Conservation (phyloP, 2,888 invertebrate genomes). For the Thalpophila matura region DNA sequence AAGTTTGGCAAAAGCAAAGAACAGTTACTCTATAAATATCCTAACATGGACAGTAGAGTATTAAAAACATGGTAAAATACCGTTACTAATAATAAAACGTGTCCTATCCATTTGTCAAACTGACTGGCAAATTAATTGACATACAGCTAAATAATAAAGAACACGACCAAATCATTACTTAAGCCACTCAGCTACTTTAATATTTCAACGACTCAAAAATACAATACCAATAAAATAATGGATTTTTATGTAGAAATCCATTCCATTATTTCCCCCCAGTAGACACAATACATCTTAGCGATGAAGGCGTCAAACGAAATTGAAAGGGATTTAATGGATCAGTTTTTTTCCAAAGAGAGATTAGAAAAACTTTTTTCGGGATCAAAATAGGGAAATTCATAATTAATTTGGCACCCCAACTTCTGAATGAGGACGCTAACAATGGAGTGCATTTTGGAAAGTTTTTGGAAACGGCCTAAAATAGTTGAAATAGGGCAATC, state of each 20-base stretch:
- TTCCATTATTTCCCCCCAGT: constrained; percentile 62
- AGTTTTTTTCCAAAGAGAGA: constrained; percentile 67
- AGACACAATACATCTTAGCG: constrained; percentile 63
- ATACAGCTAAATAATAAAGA: not conserved
- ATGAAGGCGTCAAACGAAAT: constrained; percentile 68
- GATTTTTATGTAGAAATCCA: constrained; percentile 53
- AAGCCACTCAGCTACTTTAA: constrained; percentile 18
- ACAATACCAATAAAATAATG: constrained; percentile 63
- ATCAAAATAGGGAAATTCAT: constrained; percentile 69
- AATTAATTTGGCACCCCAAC: constrained; percentile 69
- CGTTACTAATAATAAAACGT: too few species aligned
- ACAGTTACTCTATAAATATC: too few species aligned
- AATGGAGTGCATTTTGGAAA: constrained; percentile 52
- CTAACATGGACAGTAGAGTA: too few species aligned
- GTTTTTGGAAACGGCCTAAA: constrained; percentile 27
- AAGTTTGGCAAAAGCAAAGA: too few species aligned
- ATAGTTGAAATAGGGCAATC: constrained; percentile 37
- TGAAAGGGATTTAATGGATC: constrained; percentile 74
- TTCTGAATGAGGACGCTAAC: constrained; percentile 50
- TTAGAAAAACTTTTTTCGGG: constrained; percentile 67
- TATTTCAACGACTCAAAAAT: constrained; percentile 24
- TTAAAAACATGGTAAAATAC: too few species aligned
- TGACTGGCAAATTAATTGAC: constrained; percentile 9
- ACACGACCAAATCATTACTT: constrained; percentile 1
- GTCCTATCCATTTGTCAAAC: not conserved